Evolutionary conservation across 2,888 invertebrate genomes (phyloP).

Genomic region (Carterocephalus palaemon): DNA sequence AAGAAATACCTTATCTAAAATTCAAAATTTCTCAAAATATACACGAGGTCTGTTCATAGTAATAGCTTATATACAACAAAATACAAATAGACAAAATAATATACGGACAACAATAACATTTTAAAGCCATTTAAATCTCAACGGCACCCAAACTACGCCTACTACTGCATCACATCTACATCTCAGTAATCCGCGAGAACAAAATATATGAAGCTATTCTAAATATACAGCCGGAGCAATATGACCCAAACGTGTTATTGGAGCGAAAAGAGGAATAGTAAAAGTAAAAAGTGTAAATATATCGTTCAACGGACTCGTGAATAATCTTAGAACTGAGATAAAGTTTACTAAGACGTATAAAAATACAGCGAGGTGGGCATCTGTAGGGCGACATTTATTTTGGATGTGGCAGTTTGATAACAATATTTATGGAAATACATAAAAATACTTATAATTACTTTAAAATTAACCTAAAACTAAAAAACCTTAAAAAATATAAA

Average conservation of each 20-base stretch:
- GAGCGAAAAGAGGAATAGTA: constrained; percentile 38
- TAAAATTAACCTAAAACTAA: too few species aligned
- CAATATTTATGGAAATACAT: too few species aligned
- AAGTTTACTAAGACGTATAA: constrained; percentile 58
- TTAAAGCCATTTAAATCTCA: too few species aligned
- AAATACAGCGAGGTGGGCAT: constrained; percentile 39
- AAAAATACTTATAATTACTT: too few species aligned
- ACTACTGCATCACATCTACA: constrained; percentile 5
- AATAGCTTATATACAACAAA: too few species aligned
- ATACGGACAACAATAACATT: not conserved
- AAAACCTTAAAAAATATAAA: too few species aligned
- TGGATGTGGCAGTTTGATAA: constrained; percentile 35
- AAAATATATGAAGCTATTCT: constrained; percentile 29
- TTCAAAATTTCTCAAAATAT: too few species aligned
- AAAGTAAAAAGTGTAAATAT: constrained; percentile 53
- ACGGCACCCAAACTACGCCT: not conserved
- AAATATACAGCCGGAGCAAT: constrained; percentile 43
- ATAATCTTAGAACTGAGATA: constrained; percentile 59
- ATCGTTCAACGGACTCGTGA: constrained; percentile 65
- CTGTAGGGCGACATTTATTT: constrained; percentile 33
- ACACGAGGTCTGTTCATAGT: too few species aligned
- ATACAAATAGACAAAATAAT: not conserved
- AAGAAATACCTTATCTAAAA: too few species aligned
- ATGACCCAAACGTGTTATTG: constrained; percentile 40
- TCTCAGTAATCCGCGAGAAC: constrained; percentile 24